These are phyloP conservation scores for Sciurus carolinensis DNA, from an alignment of 2,797 vertebrate genomes.

Conservation along the genomic window DNA sequence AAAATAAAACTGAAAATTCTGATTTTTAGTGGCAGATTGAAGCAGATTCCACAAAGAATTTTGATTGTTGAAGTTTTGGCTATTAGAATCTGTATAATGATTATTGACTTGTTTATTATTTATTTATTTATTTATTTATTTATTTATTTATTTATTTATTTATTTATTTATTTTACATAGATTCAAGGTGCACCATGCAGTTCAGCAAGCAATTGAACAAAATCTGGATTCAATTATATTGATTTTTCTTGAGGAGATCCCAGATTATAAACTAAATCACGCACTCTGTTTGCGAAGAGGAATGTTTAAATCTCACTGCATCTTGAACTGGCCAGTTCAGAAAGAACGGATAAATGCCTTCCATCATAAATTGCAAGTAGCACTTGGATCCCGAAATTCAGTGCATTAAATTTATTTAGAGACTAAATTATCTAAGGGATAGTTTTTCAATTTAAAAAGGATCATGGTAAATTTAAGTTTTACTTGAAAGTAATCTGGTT, in stretches of 20 bases:
- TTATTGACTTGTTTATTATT: neutral
- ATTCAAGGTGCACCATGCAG: slow-evolving; percentile 95
- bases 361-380: slow-evolving; percentile 93
- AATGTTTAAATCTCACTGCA: slow-evolving; percentile 94
- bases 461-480: slow-evolving; percentile 28
- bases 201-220: slow-evolving; percentile 95
- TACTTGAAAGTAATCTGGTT: slow-evolving; percentile 31
- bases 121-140: slow-evolving; percentile 45
- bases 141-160: slow-evolving; percentile 52
- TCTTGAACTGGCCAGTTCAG: slow-evolving; percentile 95
- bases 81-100: neutral
- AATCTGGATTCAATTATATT: slow-evolving; percentile 96
- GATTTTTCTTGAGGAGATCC: slow-evolving; percentile 95
- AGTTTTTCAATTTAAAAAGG: neutral
- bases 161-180: slow-evolving; percentile 86
- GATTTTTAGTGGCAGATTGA: neutral
- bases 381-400: slow-evolving; percentile 93
- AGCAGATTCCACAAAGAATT: slow-evolving; percentile 37
- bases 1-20: slow-evolving; percentile 40
- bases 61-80: neutral
- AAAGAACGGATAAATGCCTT: slow-evolving; percentile 93
- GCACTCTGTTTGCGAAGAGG: slow-evolving; percentile 94
- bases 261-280: slow-evolving; percentile 94
- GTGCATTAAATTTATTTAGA: slow-evolving; percentile 78
- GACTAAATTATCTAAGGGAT: neutral